Percentiles rank a stretch among this genome's conserved stretches.
Evolutionary conservation across 2,113 vertebrate genomes (phyloP).

Genomic region (Salvator merianae): DNA sequence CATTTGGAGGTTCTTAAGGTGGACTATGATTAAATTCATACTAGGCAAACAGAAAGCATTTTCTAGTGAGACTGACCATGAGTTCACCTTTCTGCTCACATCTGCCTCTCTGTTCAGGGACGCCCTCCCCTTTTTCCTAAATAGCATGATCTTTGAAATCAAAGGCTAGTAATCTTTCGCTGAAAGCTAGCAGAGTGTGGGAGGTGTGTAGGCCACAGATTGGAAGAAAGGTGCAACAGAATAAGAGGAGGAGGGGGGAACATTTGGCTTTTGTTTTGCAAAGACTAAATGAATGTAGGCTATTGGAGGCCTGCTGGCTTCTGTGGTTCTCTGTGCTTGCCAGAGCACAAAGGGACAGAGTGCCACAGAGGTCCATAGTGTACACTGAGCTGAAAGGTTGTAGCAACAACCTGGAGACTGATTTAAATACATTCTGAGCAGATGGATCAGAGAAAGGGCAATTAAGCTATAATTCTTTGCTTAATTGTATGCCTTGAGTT

Average conservation of each 20-base stretch:
- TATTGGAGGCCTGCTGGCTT: background rate
- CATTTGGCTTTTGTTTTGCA: background rate
- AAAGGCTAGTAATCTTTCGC: accelerated
- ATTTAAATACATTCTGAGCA: background rate
- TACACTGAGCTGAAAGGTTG: background rate
- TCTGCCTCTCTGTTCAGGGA: background rate
- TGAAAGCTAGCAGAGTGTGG: background rate
- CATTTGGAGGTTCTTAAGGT: background rate
- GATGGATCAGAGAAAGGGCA: constrained; percentile 27
- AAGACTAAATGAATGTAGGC: background rate
- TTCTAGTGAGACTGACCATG: background rate
- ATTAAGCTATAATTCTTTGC: background rate
- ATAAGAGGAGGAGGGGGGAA: background rate
- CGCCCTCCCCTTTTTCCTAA: background rate
- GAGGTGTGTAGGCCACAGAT: background rate
- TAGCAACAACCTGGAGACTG: background rate
- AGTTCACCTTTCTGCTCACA: background rate
- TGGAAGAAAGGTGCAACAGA: background rate
- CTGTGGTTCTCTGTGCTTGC: background rate
- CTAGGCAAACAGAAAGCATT: too few species aligned
- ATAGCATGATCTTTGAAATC: background rate
- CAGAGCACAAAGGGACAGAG: background rate
- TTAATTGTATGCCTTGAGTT: background rate
- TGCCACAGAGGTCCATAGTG: background rate
- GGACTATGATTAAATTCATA: background rate